Evolutionary conservation across 2,888 invertebrate genomes (phyloP), one percentile per base, ranked within the genome.

Genomic region (Sicus ferrugineus): DNA sequence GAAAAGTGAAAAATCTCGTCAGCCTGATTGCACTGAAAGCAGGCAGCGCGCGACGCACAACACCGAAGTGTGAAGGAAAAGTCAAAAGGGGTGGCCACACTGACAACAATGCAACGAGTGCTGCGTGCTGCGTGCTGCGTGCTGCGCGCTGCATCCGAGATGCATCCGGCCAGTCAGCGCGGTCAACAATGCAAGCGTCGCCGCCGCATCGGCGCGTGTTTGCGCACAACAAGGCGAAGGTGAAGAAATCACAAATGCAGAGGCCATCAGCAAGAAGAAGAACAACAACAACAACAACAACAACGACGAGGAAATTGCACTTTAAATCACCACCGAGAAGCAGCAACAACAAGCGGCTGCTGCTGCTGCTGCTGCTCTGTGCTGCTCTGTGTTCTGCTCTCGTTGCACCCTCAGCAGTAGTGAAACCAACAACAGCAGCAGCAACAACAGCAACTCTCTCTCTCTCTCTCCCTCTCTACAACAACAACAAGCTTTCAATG

Each of bases 61-160:
- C 34, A 54, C n/a, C 28, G 16, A 26, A 26, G 54, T 54, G 54
- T 28, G 26, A 26, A 16, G 28, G 16, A 46, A 26, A 21, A 30
- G 23, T 19, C 6, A 67, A 67, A 59, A 67, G 67, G 58, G 67
- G 67, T 67, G 66, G 66, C 56, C 56, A 67, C 66, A 31, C 42
- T 34, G 28, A 48, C 23, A 59, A 58, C 46, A 59, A 59, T 67
- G 54, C 52, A 52, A 2, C 1, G 52, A 23, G 21, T 48, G 48
- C 48, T 1, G 16, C n/a, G n/a, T n/a, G 16, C 21, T 16, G n/a
- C 9, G n/a, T 48, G 16, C 48, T 16, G 6, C 6, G 9, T 16
- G n/a, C 9, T 48, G 48, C 6, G n/a, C 16, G 21, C 16, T 16
- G 48, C 6, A 48, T 48, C 6, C 16, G 48, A 48, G 16, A 19